These are phyloP conservation scores for Clarias fuscus DNA, from an alignment of 2,797 vertebrate species.

Conservation along the genomic window DNA sequence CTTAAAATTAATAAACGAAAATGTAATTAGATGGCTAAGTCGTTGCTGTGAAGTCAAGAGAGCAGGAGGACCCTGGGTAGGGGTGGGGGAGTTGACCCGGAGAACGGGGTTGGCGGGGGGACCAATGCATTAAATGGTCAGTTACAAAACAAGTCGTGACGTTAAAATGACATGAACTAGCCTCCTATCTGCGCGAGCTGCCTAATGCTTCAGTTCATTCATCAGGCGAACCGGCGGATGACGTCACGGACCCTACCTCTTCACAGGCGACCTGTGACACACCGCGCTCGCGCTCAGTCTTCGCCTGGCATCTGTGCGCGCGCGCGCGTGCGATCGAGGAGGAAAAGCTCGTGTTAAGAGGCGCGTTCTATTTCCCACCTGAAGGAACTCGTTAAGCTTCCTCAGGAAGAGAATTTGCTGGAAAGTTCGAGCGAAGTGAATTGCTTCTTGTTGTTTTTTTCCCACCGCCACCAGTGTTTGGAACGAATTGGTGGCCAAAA, in stretches of 20 bases:
- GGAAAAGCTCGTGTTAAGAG: background rate
- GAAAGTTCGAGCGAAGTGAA: background rate
- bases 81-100: background rate
- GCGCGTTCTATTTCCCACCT: background rate
- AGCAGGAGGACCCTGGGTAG: slow-evolving; percentile 1
- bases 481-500: slow-evolving; percentile 59
- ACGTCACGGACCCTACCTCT: slow-evolving; percentile 56
- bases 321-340: background rate
- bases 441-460: background rate
- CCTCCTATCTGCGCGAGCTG: background rate
- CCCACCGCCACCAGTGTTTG: background rate
- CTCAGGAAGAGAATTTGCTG: too few species aligned
- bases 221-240: slow-evolving; percentile 15
- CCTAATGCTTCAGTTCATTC: background rate
- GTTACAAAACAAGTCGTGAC: too few species aligned
- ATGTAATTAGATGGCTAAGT: background rate
- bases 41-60: background rate
- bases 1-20: background rate
- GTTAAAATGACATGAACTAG: background rate
- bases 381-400: background rate
- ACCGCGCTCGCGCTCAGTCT: background rate
- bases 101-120: background rate
- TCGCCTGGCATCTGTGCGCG: background rate
- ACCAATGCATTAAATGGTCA: background rate
- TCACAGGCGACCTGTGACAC: slow-evolving; percentile 7